Base-by-base conservation (phyloP, 2,113 vertebrate species). In the Dicrurus megarhynchus region DNA sequence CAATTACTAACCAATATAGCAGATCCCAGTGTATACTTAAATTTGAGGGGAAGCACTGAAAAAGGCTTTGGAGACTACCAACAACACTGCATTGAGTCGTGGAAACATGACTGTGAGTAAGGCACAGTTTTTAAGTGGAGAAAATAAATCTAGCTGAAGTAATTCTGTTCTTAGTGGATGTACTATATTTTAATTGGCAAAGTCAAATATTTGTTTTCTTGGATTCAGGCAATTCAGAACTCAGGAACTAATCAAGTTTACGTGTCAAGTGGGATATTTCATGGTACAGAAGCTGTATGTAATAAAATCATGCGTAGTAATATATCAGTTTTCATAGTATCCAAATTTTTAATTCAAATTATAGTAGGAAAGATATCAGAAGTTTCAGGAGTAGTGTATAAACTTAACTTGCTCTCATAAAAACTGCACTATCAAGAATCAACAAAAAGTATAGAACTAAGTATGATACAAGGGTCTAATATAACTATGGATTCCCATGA, bases 1-100 rank as follows among this genome's bases (percentile, higher is more conserved):
- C 71, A 94, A 94, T 96, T 93, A 90, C 44, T 78, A 91, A 86
- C 92, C 92, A 93, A 94, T 80, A 94, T 71, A 96, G 95, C 21
- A 81, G 63, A 7, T 86, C 16, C 49, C 60, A 71, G 71, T 1
- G 6, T 71, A 56, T 49, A 94, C 52, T 94, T 96, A 82, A 77
- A 85, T 44, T 44, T 46, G 41, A 81, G 19, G 17, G 39, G 63
- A 92, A 87, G 61, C 60, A 90, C 53, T 59, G 76, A 93, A 90
- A 91, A 95, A 71, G 53, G 37, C 39, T 89, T 73, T 79, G 46
- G 67, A 95, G 71, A 42, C 59, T 70, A 88, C 35, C 55, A 91
- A 47, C 17, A 86, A 35, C 18, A 73, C 33, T 77, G 27, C 44
- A 65, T 11, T 52, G 47, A 44, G 32, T 32, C 2, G 24, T 75